These are phyloP conservation scores for Telmatochromis bifrenatus DNA, from an alignment of 2,113 vertebrate species.

Conservation along the genomic window DNA sequence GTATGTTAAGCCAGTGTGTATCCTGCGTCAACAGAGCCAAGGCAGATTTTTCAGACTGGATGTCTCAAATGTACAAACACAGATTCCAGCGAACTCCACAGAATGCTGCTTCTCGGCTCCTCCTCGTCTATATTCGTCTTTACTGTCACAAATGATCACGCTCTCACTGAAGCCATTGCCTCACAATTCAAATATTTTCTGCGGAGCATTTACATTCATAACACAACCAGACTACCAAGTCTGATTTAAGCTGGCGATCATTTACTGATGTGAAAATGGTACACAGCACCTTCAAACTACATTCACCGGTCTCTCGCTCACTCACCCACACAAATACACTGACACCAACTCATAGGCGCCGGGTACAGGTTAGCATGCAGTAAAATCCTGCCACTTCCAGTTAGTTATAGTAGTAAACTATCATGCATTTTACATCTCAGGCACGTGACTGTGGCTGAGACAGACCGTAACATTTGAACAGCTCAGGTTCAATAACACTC, in stretches of 20 bases:
- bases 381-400: neutral
- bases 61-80: neutral
- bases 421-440: slow-evolving; percentile 33
- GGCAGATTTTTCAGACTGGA: neutral
- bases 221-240: neutral
- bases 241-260: neutral
- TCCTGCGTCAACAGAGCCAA: neutral
- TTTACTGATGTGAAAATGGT: neutral
- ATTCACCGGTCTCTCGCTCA: slow-evolving; percentile 22
- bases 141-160: neutral
- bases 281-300: slow-evolving; percentile 28
- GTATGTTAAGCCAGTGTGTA: neutral
- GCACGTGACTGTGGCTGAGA: neutral
- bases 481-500: neutral
- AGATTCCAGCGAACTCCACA: neutral
- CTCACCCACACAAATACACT: neutral
- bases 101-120: neutral
- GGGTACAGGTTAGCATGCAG: slow-evolving; percentile 38
- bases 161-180: neutral
- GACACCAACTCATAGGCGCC: slow-evolving; percentile 24
- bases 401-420: slow-evolving; percentile 2
- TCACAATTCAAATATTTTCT: neutral
- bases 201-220: neutral
- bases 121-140: neutral
- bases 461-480: neutral